Base-by-base conservation (phyloP, 2,797 vertebrate species). In the Gila robusta region DNA sequence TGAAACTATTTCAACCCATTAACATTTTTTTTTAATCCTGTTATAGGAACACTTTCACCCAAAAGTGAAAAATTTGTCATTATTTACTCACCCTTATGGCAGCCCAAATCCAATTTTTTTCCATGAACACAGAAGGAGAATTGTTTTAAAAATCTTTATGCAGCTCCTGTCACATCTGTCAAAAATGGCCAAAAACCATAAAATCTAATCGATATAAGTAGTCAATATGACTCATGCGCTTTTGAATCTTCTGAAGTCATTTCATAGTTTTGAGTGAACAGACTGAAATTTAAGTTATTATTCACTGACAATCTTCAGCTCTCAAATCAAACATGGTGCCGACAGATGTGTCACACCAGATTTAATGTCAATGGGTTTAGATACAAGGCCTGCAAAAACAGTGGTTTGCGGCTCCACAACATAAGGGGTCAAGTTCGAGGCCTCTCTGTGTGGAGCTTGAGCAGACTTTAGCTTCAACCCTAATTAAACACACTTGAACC, bases 21-120 rank as follows among this genome's bases (percentile, higher is more conserved):
- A 35, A 6, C 9, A 28, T 6, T 26, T 69, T 37, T 37, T 26
- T 54, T 54, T 2, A 39, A 69, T 37, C 21, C 35, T 70, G 6
- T 19, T 54, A 82, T 72, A 44, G 37, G 9, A 72, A 35, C 10
- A 23, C n/a, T 62, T 83, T 80, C 79, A 62, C 39, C 37, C 54
- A n/a, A 16, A 83, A 56, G 26, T 82, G 7, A 82, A 59, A 12
- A 28, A 21, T 41, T 3, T 71, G 12, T 52, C 32, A 21, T 56
- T 41, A 82, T 41, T 56, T 56, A 6, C 19, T 41, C 32, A 71
- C 16, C 47, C 49, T 12, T 16, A 37, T 71, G 14, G 26, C 0
- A 5, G 64, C 44, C 77, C 77, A 44, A 79, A 79, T 56, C 37
- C 9, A 37, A 62, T 11, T 64, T 28, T 79, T 28, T 79, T 6